Percentiles rank a stretch among this genome's conserved stretches.
Conservation (phyloP, 2,113 vertebrate species). For the Emydura subglobosa region DNA sequence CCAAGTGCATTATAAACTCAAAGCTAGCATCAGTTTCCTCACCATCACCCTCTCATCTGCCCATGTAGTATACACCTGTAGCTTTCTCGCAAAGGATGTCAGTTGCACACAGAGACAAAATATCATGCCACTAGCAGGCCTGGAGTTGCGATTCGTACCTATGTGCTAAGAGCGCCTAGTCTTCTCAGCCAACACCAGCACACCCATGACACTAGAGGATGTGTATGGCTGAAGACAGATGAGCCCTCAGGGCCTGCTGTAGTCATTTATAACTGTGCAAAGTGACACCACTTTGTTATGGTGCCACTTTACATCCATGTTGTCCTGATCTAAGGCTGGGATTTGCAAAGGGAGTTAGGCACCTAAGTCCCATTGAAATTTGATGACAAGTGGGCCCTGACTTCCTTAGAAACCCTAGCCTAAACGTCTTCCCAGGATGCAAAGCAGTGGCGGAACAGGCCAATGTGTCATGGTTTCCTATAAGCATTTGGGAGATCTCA, state of each 20-base stretch:
- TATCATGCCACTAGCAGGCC: background rate
- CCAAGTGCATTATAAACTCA: background rate
- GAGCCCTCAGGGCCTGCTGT: background rate
- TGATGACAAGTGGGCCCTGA: background rate
- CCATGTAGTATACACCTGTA: background rate
- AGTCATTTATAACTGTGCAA: background rate
- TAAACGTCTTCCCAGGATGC: background rate
- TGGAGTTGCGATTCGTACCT: background rate
- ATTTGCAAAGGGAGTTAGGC: background rate
- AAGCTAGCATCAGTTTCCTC: background rate
- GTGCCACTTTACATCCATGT: background rate
- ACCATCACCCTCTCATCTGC: background rate
- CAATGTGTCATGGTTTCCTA: background rate
- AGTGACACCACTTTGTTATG: background rate
- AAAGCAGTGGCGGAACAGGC: background rate
- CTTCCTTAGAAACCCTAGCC: background rate
- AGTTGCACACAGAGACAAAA: no score
- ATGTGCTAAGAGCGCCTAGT: background rate
- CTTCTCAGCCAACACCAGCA: no score
- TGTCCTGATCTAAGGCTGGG: background rate
- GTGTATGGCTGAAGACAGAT: background rate
- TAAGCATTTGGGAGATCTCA: background rate
- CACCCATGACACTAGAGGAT: no score
- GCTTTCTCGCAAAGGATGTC: no score
- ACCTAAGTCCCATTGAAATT: background rate